Conservation (phyloP, 2,797 vertebrate genomes). For the Hippocampus kuda region DNA sequence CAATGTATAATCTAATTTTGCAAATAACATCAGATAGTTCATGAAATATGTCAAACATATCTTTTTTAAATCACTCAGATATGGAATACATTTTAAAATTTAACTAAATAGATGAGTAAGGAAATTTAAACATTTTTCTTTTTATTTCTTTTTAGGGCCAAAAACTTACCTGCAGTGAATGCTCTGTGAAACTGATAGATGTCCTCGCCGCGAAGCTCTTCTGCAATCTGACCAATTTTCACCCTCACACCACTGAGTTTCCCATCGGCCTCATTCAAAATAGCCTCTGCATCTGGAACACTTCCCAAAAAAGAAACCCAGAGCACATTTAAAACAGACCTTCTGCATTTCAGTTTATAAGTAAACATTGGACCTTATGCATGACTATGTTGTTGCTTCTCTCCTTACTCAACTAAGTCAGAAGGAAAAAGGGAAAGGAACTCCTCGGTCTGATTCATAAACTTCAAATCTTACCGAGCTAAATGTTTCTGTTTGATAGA, state of each 20-base stretch:
- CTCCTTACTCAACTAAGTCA: background rate
- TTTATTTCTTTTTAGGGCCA: background rate
- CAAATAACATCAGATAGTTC: too few relatives aligned
- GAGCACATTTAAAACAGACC: background rate
- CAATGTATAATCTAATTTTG: too few relatives aligned
- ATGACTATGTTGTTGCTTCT: background rate
- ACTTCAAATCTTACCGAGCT: background rate
- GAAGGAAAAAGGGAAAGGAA: background rate
- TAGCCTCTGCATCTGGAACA: conserved; percentile 74
- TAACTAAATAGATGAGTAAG: too few relatives aligned
- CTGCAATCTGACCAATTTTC: conserved; percentile 85
- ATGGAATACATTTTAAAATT: background rate
- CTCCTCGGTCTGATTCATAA: background rate
- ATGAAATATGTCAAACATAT: background rate
- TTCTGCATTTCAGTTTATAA: background rate
- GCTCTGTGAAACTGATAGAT: conserved; percentile 90
- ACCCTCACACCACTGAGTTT: conserved; percentile 81
- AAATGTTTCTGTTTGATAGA: too few relatives aligned
- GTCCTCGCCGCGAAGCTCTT: conserved; percentile 88
- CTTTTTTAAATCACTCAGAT: background rate
- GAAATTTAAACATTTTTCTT: too few relatives aligned
- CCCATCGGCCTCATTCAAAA: conserved; percentile 81
- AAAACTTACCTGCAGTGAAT: conserved; percentile 78
- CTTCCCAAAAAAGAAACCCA: conserved; percentile 49
- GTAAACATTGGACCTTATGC: conserved; percentile 66